Conservation (phyloP, 1,140 invertebrate species). For the Drosophila arizonae region DNA sequence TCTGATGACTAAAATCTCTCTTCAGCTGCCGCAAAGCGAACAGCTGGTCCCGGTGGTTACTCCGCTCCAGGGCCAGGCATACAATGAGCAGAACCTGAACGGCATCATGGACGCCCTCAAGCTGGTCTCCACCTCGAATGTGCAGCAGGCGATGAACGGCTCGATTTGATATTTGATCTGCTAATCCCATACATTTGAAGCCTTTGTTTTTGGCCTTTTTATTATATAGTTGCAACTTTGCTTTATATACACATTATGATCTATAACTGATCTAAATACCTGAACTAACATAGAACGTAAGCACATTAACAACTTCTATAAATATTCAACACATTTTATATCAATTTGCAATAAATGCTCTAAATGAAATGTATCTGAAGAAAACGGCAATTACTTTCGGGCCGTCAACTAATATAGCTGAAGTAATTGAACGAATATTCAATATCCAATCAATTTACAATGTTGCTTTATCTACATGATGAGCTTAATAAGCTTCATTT, state of each 20-base stretch:
- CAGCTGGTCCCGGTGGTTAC: constrained; percentile 75
- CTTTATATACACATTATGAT: constrained; percentile 11
- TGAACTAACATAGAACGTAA: constrained; percentile 34
- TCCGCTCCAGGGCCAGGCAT: constrained; percentile 66
- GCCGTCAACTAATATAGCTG: neutral
- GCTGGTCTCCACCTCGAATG: constrained; percentile 72
- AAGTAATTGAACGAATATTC: no score
- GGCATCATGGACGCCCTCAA: constrained; percentile 75
- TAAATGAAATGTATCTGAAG: constrained; percentile 28
- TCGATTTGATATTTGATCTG: constrained; percentile 57
- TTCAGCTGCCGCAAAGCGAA: constrained; percentile 71
- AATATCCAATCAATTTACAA: no score
- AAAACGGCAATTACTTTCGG: neutral
- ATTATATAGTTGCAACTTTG: constrained; percentile 12
- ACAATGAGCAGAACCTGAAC: constrained; percentile 76
- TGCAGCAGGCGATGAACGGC: constrained; percentile 80
- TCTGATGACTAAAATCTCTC: constrained; percentile 67
- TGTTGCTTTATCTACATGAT: no score
- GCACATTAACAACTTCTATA: constrained; percentile 28
- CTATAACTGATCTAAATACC: constrained; percentile 35
- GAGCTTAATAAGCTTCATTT: no score
- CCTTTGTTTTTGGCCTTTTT: constrained; percentile 26
- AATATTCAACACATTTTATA: constrained; percentile 16
- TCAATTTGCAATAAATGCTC: constrained; percentile 41
- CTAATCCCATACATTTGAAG: constrained; percentile 11